Conservation (phyloP, 2,888 invertebrate species). For the Empis livida region DNA sequence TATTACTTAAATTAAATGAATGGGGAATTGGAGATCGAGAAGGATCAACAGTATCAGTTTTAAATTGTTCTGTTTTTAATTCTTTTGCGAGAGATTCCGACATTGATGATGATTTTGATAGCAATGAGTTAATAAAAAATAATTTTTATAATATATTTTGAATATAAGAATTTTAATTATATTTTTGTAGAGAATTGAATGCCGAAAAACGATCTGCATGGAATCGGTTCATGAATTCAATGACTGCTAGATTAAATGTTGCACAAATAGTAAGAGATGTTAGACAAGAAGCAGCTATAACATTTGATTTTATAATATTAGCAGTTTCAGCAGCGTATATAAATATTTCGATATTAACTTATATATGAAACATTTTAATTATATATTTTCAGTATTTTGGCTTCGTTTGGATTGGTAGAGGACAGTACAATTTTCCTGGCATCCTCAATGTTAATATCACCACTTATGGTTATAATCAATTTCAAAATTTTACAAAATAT, state of each 20-base stretch:
- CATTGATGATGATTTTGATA: conserved; percentile 3
- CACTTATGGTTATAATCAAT: conserved; percentile 49
- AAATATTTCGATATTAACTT: too few relatives aligned
- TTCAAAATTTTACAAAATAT: neutral
- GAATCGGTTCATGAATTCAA: conserved; percentile 51
- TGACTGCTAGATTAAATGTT: conserved; percentile 52
- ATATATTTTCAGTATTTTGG: conserved; percentile 42
- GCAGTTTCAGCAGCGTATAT: conserved; percentile 53
- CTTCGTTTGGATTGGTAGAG: conserved; percentile 60
- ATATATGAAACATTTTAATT: neutral
- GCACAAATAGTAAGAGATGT: conserved; percentile 60
- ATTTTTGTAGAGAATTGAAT: neutral
- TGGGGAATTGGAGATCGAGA: conserved; percentile 47
- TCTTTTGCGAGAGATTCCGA: conserved; percentile 14
- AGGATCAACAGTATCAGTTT: conserved; percentile 45
- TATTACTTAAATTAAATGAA: conserved; percentile 43
- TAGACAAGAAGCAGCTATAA: conserved; percentile 51
- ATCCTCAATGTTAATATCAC: conserved; percentile 70
- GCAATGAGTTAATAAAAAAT: conserved; percentile 10
- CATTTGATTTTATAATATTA: conserved; percentile 63
- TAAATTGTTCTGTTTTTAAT: conserved; percentile 46
- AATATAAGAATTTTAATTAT: neutral
- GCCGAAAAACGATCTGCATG: conserved; percentile 33
- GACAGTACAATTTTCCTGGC: conserved; percentile 60
- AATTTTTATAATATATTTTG: conserved; percentile 5